Percentiles rank a stretch among this genome's conserved stretches.
Evolutionary conservation across 2,797 vertebrate species (phyloP).

Genomic region (Phrynocephalus forsythii): DNA sequence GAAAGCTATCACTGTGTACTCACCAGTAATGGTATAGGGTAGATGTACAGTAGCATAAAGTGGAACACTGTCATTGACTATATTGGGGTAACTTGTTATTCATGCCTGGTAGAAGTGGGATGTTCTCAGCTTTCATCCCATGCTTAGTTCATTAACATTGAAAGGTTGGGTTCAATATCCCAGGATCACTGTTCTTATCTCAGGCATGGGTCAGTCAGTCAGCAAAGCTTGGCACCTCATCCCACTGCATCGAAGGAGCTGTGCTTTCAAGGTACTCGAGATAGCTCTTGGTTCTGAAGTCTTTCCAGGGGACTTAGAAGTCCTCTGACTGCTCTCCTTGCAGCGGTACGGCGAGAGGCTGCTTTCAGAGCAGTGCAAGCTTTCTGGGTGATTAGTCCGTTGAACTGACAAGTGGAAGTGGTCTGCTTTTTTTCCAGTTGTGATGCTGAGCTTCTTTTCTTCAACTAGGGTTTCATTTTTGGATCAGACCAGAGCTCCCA

Average conservation of each 20-base stretch:
- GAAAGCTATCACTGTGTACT: conserved; percentile 61
- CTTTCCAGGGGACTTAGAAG: background rate
- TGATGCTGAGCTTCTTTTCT: too few relatives aligned
- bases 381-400: too few relatives aligned
- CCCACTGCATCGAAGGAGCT: conserved; percentile 46
- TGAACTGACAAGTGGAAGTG: too few relatives aligned
- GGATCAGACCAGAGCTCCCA: too few relatives aligned
- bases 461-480: too few relatives aligned
- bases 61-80: conserved; percentile 64
- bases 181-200: conserved; percentile 47
- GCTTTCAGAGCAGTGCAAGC: background rate
- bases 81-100: conserved; percentile 68
- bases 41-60: conserved; percentile 57
- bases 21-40: conserved; percentile 57
- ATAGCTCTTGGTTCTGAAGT: background rate
- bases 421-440: too few relatives aligned
- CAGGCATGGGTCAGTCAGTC: background rate
- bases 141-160: conserved; percentile 60
- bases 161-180: conserved; percentile 47
- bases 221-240: background rate
- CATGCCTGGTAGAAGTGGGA: conserved; percentile 52
- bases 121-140: conserved; percentile 40
- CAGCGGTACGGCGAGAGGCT: conserved; percentile 10
- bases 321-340: background rate
- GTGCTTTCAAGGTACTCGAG: conserved; percentile 38